Evolutionary conservation across 2,888 invertebrate genomes (phyloP).

Genomic region (Electrophaes corylata): DNA sequence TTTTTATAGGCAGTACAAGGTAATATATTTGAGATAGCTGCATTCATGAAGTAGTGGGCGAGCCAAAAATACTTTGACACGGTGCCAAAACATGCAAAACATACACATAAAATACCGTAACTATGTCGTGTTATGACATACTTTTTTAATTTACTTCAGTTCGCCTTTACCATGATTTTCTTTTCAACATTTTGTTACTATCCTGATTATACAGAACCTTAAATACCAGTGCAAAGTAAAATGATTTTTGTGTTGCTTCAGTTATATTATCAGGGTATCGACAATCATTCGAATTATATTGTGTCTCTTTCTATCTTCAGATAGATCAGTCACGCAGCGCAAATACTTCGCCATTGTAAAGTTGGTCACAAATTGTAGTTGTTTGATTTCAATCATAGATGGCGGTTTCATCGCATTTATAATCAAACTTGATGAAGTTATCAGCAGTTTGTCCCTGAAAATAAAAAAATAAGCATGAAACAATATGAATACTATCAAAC

Average conservation of each 20-base stretch:
- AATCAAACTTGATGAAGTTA: not conserved
- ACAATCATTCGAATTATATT: too few species aligned
- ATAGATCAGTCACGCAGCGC: not conserved
- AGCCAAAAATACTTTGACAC: slow-evolving; percentile 81
- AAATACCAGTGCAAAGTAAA: too few species aligned
- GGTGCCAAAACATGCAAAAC: slow-evolving; percentile 74
- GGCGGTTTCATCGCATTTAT: not conserved
- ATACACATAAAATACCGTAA: slow-evolving; percentile 60
- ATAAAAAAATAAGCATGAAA: not conserved
- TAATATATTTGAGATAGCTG: slow-evolving; percentile 53
- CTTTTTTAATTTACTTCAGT: slow-evolving; percentile 47
- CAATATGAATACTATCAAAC: too few species aligned
- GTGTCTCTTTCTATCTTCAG: not conserved
- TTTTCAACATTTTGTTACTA: not conserved
- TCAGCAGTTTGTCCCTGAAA: not conserved
- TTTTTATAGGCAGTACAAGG: slow-evolving; percentile 24
- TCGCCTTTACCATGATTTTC: slow-evolving; percentile 3
- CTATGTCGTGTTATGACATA: slow-evolving; percentile 49
- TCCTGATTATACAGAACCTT: too few species aligned
- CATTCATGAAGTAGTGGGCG: slow-evolving; percentile 71
- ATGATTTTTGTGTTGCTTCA: not conserved
- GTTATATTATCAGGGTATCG: too few species aligned
- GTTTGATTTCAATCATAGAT: not conserved
- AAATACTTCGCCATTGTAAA: not conserved
- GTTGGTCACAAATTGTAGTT: not conserved